Percentiles rank a stretch among this genome's conserved stretches.
phyloP scores from a whole-genome alignment of 2,888 invertebrate genomes.

The Thera obeliscata region DNA sequence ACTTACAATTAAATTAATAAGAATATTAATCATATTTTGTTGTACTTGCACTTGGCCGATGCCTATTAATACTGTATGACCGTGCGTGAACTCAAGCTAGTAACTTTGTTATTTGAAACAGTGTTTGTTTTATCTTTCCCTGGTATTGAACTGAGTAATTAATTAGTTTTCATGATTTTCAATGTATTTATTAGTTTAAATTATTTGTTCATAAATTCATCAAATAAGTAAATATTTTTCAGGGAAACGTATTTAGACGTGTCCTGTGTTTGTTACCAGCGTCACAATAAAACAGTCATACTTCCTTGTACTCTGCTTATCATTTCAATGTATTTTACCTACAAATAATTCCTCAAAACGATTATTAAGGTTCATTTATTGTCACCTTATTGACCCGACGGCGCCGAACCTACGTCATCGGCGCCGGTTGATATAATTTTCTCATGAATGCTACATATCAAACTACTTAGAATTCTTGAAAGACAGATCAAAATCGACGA shows the following conservation, averaged over 20 bases:
- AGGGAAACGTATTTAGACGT: neutral
- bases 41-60: too few relatives aligned
- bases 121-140: too few relatives aligned
- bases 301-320: slow-evolving; percentile 24
- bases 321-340: slow-evolving; percentile 29
- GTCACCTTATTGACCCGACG: slow-evolving; percentile 38
- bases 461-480: slow-evolving; percentile 46
- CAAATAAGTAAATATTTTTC: slow-evolving; percentile 1
- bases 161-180: too few relatives aligned
- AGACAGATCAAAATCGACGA: slow-evolving; percentile 46
- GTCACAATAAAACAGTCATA: slow-evolving; percentile 19
- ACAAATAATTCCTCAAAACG: slow-evolving; percentile 37
- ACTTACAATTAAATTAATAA: too few relatives aligned
- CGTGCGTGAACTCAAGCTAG: too few relatives aligned
- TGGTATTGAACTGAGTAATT: too few relatives aligned
- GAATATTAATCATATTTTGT: too few relatives aligned
- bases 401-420: slow-evolving; percentile 47
- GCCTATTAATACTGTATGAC: too few relatives aligned
- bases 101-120: too few relatives aligned
- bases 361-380: slow-evolving; percentile 32
- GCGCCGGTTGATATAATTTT: slow-evolving; percentile 50
- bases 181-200: too few relatives aligned
- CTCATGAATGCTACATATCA: slow-evolving; percentile 56
- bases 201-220: neutral
- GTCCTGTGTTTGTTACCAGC: neutral